A percentile compares a stretch with the other conserved stretches of the same genome.
Evolutionary conservation across 2,113 vertebrate species (phyloP).

Genomic region (Hippoglossus stenolepis): DNA sequence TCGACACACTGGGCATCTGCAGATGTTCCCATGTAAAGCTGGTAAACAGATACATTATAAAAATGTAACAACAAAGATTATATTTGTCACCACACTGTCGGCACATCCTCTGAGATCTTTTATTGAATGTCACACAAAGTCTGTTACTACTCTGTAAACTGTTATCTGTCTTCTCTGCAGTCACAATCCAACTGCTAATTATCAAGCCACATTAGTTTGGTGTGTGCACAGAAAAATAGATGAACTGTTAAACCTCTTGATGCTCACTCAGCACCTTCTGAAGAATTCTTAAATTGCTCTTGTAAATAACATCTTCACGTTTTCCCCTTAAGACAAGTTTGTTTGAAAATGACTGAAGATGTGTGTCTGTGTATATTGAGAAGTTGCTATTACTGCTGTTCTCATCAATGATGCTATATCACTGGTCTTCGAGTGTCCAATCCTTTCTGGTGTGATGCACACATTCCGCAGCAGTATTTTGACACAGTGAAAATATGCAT

Average conservation of each 20-base stretch:
- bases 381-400: slow-evolving; percentile 64
- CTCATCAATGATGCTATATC: slow-evolving; percentile 74
- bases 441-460: slow-evolving; percentile 73
- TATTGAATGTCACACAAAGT: slow-evolving; percentile 36
- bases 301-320: slow-evolving; percentile 45
- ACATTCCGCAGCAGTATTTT: slow-evolving; percentile 50
- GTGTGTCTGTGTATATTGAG: slow-evolving; percentile 60
- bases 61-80: slow-evolving; percentile 37
- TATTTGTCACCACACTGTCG: slow-evolving; percentile 19
- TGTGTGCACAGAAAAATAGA: slow-evolving; percentile 16
- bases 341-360: slow-evolving; percentile 55
- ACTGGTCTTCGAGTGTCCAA: slow-evolving; percentile 72
- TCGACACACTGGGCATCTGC: slow-evolving; percentile 7
- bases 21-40: slow-evolving; percentile 9
- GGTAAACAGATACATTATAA: slow-evolving; percentile 46
- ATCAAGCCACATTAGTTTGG: not conserved
- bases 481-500: slow-evolving; percentile 27
- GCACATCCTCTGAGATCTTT: slow-evolving; percentile 22
- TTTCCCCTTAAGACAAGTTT: slow-evolving; percentile 20
- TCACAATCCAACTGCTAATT: slow-evolving; percentile 21
- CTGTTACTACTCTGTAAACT: slow-evolving; percentile 55
- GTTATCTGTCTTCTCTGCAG: slow-evolving; percentile 17
- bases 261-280: not conserved
- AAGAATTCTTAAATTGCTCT: slow-evolving; percentile 8
- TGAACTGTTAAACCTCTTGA: slow-evolving; percentile 17